These are phyloP conservation scores for Micromys minutus DNA, from an alignment of 2,113 vertebrate genomes.

Conservation along the genomic window DNA sequence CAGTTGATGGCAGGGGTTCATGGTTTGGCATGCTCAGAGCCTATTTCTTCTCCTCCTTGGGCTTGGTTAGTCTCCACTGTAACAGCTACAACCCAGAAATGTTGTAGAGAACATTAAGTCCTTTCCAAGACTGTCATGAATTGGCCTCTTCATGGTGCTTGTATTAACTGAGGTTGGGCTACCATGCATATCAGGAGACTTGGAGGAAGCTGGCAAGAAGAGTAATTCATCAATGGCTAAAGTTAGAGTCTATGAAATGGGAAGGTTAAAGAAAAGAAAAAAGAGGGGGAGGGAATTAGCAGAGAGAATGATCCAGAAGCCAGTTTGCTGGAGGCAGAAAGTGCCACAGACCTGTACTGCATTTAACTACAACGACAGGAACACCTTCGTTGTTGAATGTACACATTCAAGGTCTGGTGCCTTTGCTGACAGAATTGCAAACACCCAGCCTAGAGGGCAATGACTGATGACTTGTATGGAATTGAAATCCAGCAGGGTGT, in stretches of 20 bases:
- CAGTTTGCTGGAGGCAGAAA: background rate
- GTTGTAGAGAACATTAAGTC: background rate
- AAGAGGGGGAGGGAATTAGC: slow-evolving; percentile 9
- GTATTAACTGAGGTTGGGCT: slow-evolving; percentile 11
- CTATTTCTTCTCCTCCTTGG: background rate
- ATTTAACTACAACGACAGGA: background rate
- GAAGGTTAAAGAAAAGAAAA: background rate
- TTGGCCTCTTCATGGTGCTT: slow-evolving; percentile 19
- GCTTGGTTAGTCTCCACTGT: background rate
- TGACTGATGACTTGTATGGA: slow-evolving; percentile 63
- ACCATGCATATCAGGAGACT: slow-evolving; percentile 40
- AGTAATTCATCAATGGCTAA: slow-evolving; percentile 7
- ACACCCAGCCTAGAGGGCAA: slow-evolving; percentile 39
- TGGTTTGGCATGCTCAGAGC: background rate
- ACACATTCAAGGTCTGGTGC: slow-evolving; percentile 68
- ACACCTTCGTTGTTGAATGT: slow-evolving; percentile 38
- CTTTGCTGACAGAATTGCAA: slow-evolving; percentile 50
- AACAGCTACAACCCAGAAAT: slow-evolving; percentile 4
- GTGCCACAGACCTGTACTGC: background rate
- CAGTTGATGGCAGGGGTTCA: background rate
- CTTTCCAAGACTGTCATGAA: background rate
- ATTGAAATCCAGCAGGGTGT: slow-evolving; percentile 65
- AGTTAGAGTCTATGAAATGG: background rate
- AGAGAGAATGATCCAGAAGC: slow-evolving; percentile 9
- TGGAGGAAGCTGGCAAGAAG: slow-evolving; percentile 44